Evolutionary conservation across 2,888 invertebrate genomes (phyloP).

Genomic region (Diabrotica balteata): DNA sequence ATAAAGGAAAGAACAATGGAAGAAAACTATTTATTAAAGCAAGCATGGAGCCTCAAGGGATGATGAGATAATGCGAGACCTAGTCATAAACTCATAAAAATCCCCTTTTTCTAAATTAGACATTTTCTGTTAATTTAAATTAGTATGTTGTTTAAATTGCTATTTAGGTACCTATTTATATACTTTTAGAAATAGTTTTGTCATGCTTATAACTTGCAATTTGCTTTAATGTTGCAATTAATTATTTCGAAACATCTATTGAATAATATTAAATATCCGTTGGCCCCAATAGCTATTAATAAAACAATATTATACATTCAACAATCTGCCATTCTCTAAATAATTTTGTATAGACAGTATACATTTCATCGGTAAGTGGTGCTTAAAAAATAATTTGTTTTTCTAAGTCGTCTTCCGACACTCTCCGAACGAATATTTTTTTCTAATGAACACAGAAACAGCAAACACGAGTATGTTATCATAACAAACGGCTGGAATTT

Average conservation of each 20-base stretch:
- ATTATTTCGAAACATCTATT: background rate
- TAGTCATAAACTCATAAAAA: too few relatives aligned
- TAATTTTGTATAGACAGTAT: conserved; percentile 3
- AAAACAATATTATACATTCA: background rate
- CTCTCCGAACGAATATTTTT: conserved; percentile 2
- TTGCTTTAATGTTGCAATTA: background rate
- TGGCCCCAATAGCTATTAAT: background rate
- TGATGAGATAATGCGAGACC: too few relatives aligned
- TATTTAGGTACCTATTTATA: too few relatives aligned
- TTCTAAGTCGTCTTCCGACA: conserved; percentile 9
- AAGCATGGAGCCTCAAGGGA: too few relatives aligned
- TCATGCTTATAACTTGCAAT: too few relatives aligned
- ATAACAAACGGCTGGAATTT: conserved; percentile 13
- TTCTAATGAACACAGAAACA: conserved; percentile 5
- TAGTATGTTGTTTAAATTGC: too few relatives aligned
- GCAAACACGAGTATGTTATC: conserved; percentile 4
- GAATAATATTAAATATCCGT: background rate
- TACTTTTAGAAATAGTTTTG: too few relatives aligned
- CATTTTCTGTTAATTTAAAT: too few relatives aligned
- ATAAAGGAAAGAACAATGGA: too few relatives aligned
- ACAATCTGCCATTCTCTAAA: background rate
- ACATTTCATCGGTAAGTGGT: conserved; percentile 6
- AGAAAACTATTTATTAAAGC: too few relatives aligned
- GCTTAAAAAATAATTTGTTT: conserved; percentile 13
- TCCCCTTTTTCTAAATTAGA: too few relatives aligned